Base-by-base conservation (phyloP, 1,140 invertebrate species). In the Macrotrachela quadricornifera region DNA sequence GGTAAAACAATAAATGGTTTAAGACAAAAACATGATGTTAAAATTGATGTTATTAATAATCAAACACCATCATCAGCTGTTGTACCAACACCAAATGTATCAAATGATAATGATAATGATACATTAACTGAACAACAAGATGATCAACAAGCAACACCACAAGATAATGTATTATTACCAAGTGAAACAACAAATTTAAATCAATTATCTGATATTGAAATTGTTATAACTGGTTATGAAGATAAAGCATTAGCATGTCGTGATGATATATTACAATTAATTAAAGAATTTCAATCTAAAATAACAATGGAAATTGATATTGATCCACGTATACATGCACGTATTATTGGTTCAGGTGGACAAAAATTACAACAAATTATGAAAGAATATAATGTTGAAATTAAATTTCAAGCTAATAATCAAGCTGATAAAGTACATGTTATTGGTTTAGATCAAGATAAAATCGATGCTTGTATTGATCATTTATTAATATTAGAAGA, bases 401-500 rank as follows among this genome's bases (percentile, higher is more conserved):
- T 78, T 45, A 67, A 71, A 17, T 91, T 96, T 70, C 69, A 71
- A 48, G 77, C 76, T 18, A 79, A 82, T 59, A 68, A 76, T 37
- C 21, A 30, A 30, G 78, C 80, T 0, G 79, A 91, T 70, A 70
- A 85, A 39, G 85, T 95, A 10, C 77, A 79, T 12, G 85, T 95
- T 50, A 79, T 78, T 57, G 90, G 88, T 3, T 71, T 75, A 16
- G 83, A 88, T 62, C 38, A 46, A 39, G 83, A 90, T 18, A 79
- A 82, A 63, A 83, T 91, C 48, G 67, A 78, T 14, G 85, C 92
- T 59, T 85, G 83, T 51, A 82, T 80, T 62, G 87, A 94, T 60
- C 75, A 85, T 69, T 75, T 95, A 40, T 74, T 87, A 30, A 84
- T 83, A 63, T 72, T 91, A 58, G 84, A 83, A 61, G 86, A 94